These are phyloP conservation scores for Paraescarpia echinospica DNA, from an alignment of 1,140 invertebrate species.

Conservation along the genomic window DNA sequence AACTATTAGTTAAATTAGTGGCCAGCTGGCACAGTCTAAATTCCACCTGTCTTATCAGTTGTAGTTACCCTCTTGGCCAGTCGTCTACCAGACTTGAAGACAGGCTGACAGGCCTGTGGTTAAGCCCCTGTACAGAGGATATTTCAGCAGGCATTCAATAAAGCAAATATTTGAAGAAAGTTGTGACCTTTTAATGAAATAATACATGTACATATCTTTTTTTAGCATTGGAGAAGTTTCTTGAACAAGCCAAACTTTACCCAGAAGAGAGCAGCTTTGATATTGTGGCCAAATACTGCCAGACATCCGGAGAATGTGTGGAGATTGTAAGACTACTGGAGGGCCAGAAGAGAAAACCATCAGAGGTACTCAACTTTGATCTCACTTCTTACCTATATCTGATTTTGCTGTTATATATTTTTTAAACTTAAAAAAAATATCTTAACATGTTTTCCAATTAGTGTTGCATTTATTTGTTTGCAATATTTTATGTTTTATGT, in stretches of 20 bases:
- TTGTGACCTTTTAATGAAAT: too few species aligned
- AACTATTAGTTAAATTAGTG: too few species aligned
- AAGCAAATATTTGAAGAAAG: neutral
- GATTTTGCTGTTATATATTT: neutral
- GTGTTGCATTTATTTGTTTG: neutral
- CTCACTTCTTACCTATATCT: neutral
- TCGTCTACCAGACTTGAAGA: too few species aligned
- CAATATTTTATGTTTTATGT: neutral
- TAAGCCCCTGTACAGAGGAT: too few species aligned
- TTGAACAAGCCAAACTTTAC: neutral
- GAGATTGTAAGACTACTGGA: conserved; percentile 13
- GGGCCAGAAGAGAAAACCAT: conserved; percentile 3
- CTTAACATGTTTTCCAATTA: too few species aligned
- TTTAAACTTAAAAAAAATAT: neutral
- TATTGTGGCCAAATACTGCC: conserved; percentile 10
- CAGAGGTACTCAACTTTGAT: neutral
- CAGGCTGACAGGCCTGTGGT: too few species aligned
- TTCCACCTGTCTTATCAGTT: too few species aligned
- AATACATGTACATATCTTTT: neutral
- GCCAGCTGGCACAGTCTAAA: too few species aligned
- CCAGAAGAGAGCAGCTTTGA: conserved; percentile 10
- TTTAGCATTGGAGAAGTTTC: conserved; percentile 14
- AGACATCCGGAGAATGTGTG: neutral
- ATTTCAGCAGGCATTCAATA: neutral
- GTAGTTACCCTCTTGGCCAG: too few species aligned